phyloP scores from a whole-genome alignment of 2,888 invertebrate species.

The Spilosoma lubricipeda region DNA sequence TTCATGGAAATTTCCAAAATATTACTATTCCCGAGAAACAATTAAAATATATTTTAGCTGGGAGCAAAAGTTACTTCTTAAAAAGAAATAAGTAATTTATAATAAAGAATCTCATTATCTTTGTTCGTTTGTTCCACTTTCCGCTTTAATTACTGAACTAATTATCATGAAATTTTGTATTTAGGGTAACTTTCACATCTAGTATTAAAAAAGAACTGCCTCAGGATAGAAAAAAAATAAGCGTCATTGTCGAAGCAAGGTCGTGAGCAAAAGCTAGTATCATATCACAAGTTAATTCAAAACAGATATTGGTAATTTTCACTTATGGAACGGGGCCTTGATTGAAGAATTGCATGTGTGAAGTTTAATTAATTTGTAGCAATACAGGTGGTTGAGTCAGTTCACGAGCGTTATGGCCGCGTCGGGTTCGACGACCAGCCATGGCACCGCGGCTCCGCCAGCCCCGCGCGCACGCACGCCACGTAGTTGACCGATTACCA shows the following conservation, averaged over 20 bases:
- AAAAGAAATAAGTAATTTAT: not conserved
- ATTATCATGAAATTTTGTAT: not conserved
- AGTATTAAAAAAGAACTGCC: not conserved
- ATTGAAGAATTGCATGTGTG: constrained; percentile 40
- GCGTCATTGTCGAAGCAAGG: not conserved
- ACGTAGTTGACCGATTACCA: constrained; percentile 72
- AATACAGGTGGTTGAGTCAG: constrained; percentile 55
- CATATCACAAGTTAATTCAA: not conserved
- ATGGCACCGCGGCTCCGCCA: constrained; percentile 56
- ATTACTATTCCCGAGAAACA: not conserved
- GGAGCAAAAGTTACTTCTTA: not conserved
- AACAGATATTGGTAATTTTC: constrained; percentile 6
- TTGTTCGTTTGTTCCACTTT: not conserved
- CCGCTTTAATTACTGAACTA: not conserved
- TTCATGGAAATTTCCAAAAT: not conserved
- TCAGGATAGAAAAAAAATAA: not conserved
- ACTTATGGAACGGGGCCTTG: constrained; percentile 26
- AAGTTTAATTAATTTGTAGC: constrained; percentile 54
- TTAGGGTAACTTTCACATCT: not conserved
- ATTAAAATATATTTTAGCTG: not conserved
- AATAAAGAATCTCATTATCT: not conserved
- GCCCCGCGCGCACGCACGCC: constrained; percentile 59
- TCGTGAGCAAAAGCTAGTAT: not conserved
- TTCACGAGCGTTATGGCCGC: constrained; percentile 44
- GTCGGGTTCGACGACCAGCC: constrained; percentile 77